Evolutionary conservation across 35 echinoderm and acorn worm genomes (phyloP), one percentile per base, ranked within the genome.

Genomic region (Anneissia japonica): DNA sequence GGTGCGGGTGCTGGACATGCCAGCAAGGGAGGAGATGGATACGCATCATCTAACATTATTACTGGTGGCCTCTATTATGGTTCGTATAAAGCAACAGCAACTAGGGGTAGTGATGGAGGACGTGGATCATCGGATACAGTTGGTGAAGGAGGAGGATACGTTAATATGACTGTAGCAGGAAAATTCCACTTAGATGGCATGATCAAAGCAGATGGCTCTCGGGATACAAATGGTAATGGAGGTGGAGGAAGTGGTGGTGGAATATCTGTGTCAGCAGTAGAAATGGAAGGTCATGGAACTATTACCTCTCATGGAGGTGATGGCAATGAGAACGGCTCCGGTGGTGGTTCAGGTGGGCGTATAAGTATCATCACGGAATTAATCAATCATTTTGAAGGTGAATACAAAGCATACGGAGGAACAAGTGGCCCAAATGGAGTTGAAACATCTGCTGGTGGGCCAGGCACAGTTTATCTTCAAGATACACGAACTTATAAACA

Each of bases 211-310:
- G 84, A 96, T 96, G 93, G 90, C 31, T 80, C 90, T 19, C 32
- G 32, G 19, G 90, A 77, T 26, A 28, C 32, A 38, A 84, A 84
- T 26, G 75, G 39, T 37, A 36, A 77, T 13, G 87, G 82, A 26
- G 93, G 93, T 28, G 93, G 93, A 73, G 93, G 93, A 32, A 91
- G 90, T 83, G 93, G 93, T 73, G 93, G 93, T 35, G 85, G 83
- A 35, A 38, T 96, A 17, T 77, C 40, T 21, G 13, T 96, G 26
- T 39, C 81, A 34, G 74, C 87, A 21, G 37, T 75, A 13, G 86
- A 96, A 39, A 56, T 96, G 32, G 87, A 91, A 81, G 93, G 93
- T 72, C 84, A 92, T 86, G 93, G 93, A 36, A 26, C 29, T 29
- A 74, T 91, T 34, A 88, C 90, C 30, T 87, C 93, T 46, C 87